Evolutionary conservation across 2,797 vertebrate species (phyloP).

Genomic region (Periophthalmus magnuspinnatus): DNA sequence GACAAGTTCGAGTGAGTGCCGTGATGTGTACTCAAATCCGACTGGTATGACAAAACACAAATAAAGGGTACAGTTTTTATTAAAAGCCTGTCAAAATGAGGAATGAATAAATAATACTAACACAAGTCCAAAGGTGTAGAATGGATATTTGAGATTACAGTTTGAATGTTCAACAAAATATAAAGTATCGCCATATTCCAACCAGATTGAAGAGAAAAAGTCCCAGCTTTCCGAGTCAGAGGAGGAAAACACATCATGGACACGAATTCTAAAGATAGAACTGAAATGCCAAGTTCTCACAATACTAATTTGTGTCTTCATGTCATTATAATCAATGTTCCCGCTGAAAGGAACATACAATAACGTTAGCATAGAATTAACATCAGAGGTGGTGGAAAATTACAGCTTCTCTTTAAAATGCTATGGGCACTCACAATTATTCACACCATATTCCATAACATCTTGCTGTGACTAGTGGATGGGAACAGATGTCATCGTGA

Average conservation of each 20-base stretch:
- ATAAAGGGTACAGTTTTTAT: neutral
- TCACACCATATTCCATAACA: neutral
- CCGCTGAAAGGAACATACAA: neutral
- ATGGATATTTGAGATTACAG: neutral
- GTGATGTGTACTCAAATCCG: neutral
- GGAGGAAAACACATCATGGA: neutral
- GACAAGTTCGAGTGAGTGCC: slow-evolving; percentile 44
- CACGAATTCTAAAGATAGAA: neutral
- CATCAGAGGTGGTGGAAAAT: slow-evolving; percentile 25
- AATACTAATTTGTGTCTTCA: neutral
- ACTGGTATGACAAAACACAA: neutral
- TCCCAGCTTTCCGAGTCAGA: neutral
- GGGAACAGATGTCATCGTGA: slow-evolving; percentile 9
- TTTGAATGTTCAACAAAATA: neutral
- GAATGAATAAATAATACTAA: neutral
- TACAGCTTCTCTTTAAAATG: slow-evolving; percentile 23
- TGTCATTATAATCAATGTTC: slow-evolving; percentile 12
- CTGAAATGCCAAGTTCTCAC: neutral
- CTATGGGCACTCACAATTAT: neutral
- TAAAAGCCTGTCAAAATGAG: neutral
- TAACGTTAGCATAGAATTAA: slow-evolving; percentile 13
- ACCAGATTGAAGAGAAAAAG: neutral
- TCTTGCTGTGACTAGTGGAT: slow-evolving; percentile 19
- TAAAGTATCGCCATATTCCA: neutral
- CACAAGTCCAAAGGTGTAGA: neutral